Base-by-base conservation (phyloP, 1,140 invertebrate species). In the Procambarus virginalis region DNA sequence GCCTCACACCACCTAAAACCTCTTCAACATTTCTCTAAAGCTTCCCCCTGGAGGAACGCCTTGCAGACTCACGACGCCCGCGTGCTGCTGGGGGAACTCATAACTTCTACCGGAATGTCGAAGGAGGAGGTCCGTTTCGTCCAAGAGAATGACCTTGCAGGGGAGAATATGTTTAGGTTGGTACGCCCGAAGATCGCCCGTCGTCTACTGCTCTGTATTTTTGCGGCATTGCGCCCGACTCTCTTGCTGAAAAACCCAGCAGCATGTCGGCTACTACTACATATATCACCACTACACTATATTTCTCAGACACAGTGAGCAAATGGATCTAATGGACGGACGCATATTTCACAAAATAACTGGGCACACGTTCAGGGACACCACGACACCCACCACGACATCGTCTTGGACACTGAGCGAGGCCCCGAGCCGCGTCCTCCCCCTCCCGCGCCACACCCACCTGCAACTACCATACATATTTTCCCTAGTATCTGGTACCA, bases 41-140 rank as follows among this genome's bases (percentile, higher is more conserved):
- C 34, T 34, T 6, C 55, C 10, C 55, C 55, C 10, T 34, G 34
- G 34, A 34, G 34, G 34, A 34, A 34, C 34, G 34, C 34, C 34
- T 34, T 34, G 34, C 34, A 58, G 12, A 58, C 55, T 34, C 6
- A 58, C 55, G 12, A 58, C 55, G 12, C 12, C 55, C 12, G 55
- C 6, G 12, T 8, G 55, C 60, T 64, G 60, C 4, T 1, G 20
- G 2, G 20, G 12, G 60, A 2, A 17, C 60, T 20, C 0, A 20
- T 75, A 55, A 95, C 96, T 96, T n/a, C n/a, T 95, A 97, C 97
- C 92, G 97, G 96, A 92, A 98, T 94, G 93, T 98, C 97, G 92
- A 98, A 97, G 77, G 97, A 96, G n/a, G 92, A 98, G 95, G 94
- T 98, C 97, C 85, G 97, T 97, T 88, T 97, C 97, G 95, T 98